Base-by-base conservation (phyloP, 2,797 vertebrate species). In the Eospalax fontanierii region DNA sequence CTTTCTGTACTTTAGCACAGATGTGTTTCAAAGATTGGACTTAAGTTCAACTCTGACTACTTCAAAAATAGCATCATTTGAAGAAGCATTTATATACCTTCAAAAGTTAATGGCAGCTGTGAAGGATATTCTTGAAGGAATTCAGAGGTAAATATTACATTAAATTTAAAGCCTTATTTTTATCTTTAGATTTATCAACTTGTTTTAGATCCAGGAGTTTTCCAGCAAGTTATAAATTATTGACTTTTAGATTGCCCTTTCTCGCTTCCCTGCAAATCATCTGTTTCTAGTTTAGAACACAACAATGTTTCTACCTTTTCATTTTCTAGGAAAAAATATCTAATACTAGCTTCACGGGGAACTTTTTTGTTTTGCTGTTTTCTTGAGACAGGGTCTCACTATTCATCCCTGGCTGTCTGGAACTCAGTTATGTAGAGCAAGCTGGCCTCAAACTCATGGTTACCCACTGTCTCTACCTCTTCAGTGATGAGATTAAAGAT, bases 81-180 rank as follows among this genome's bases (percentile, higher is more conserved):
- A 99, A 97, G 99, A 99, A 82, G 98, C 98, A 14, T 97, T 99
- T 96, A 82, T 98, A 76, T 99, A 98, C 96, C 98, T 99, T 96
- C 98, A 99, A 94, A 99, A 98, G 88, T 98, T 99, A 96, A 97
- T 98, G 97, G 97, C 97, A 95, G 98, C 98, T 96, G 98, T 99
- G 95, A 99, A 98, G 87, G 98, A 99, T 98, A 99, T 99, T 97
- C 98, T 97, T 87, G 98, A 99, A 96, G 98, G 98, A 92, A 99
- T 99, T 97, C 99, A 98, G 96, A 99, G 99, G 99, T 99, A 94
- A 97, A 61, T 33, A 65, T n/a, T 75, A 35, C 68, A 28, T 92
- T 93, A 88, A 78, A 94, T 93, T 89, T 65, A 87, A 90, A 87
- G 50, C 89, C 88, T 92, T 50, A 81, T 75, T 83, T 90, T 87